These are phyloP conservation scores for Teleogryllus occipitalis DNA, from an alignment of 1,140 invertebrate species.

Conservation along the genomic window DNA sequence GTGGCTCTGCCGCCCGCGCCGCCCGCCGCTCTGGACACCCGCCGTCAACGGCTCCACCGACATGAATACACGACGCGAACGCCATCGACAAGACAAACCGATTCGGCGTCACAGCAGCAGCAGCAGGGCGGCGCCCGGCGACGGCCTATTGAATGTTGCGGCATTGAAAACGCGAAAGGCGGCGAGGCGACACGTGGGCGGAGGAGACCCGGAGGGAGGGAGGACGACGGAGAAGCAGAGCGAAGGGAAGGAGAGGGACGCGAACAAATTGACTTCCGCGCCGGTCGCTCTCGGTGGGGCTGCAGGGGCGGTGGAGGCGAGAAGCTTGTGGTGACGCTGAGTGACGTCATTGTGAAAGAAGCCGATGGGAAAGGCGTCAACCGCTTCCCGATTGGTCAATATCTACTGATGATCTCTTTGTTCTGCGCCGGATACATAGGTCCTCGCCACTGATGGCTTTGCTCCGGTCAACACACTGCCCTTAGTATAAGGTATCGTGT, in stretches of 20 bases:
- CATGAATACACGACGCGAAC: background rate
- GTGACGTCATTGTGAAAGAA: background rate
- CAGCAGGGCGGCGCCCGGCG: background rate
- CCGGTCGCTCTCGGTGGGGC: too few relatives aligned
- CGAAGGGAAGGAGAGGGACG: background rate
- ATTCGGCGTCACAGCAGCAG: background rate
- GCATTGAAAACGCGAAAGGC: background rate
- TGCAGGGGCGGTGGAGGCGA: background rate
- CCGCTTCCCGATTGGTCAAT: too few relatives aligned
- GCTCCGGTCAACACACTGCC: too few relatives aligned
- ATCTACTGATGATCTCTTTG: too few relatives aligned
- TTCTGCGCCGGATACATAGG: too few relatives aligned
- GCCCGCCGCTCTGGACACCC: background rate
- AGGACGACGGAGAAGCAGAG: background rate
- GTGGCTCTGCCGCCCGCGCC: background rate
- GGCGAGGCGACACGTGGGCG: background rate
- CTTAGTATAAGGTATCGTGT: too few relatives aligned
- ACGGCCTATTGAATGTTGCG: background rate
- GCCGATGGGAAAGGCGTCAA: too few relatives aligned
- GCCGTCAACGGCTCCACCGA: background rate
- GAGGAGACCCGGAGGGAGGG: background rate
- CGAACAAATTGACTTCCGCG: background rate
- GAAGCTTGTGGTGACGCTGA: background rate
- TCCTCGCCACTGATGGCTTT: too few relatives aligned
- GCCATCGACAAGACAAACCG: background rate